Conservation (phyloP, 1,140 invertebrate genomes). For the Scaptodrosophila lebanonensis region DNA sequence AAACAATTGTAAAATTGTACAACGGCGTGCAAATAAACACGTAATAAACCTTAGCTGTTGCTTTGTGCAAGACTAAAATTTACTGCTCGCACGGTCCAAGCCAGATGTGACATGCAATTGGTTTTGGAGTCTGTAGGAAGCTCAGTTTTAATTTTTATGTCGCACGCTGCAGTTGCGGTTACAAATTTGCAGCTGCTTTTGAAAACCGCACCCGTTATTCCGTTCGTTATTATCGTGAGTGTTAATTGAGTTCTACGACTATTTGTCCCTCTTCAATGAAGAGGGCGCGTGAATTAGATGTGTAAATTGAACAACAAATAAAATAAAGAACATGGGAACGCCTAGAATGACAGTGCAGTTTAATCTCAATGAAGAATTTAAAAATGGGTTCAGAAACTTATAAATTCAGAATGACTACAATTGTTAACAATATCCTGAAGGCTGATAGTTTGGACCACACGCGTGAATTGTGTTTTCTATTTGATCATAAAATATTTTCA, state of each 20-base stretch:
- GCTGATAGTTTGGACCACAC: too few relatives aligned
- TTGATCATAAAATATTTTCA: too few relatives aligned
- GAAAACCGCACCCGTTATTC: too few relatives aligned
- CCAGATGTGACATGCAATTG: slow-evolving; percentile 20
- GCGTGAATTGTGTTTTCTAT: too few relatives aligned
- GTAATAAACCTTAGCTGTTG: slow-evolving; percentile 55
- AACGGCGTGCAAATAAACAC: slow-evolving; percentile 56
- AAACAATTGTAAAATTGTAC: slow-evolving; percentile 69
- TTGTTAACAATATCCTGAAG: too few relatives aligned
- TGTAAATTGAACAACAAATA: slow-evolving; percentile 2
- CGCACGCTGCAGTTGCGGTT: slow-evolving; percentile 46
- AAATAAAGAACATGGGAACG: neutral
- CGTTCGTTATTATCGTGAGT: too few relatives aligned
- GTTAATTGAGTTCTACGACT: too few relatives aligned
- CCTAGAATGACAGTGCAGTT: too few relatives aligned
- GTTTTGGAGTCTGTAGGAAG: slow-evolving; percentile 1
- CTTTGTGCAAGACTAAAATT: slow-evolving; percentile 58
- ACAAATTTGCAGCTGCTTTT: neutral
- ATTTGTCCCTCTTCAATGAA: too few relatives aligned
- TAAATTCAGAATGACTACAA: too few relatives aligned
- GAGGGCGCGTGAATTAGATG: neutral
- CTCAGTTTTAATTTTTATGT: slow-evolving; percentile 54
- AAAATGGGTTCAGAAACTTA: too few relatives aligned
- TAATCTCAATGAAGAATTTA: too few relatives aligned
- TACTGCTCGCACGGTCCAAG: slow-evolving; percentile 11